These are phyloP conservation scores for Micromesistius poutassou DNA, from an alignment of 2,797 vertebrate genomes.

Conservation along the genomic window DNA sequence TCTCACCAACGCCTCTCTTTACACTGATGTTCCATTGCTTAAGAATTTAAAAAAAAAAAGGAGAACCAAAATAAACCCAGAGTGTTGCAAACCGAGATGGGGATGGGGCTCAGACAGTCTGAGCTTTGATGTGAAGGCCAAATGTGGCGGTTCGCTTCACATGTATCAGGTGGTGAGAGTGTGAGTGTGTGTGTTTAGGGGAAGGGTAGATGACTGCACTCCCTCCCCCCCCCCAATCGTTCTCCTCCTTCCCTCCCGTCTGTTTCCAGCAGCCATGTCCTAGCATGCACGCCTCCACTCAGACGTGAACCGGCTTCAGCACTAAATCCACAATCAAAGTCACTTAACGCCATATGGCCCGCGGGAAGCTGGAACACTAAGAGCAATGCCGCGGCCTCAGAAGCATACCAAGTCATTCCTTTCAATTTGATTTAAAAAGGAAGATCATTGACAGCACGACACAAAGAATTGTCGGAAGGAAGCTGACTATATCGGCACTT, in stretches of 20 bases:
- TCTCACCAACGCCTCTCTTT: background rate
- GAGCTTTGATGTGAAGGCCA: constrained; percentile 61
- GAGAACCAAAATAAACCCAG: constrained; percentile 17
- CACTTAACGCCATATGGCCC: constrained; percentile 45
- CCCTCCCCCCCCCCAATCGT: constrained; percentile 60
- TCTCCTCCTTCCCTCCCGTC: constrained; percentile 63
- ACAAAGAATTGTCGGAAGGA: constrained; percentile 6
- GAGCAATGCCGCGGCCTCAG: background rate
- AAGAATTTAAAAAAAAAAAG: background rate
- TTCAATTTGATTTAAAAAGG: background rate
- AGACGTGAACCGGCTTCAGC: constrained; percentile 59
- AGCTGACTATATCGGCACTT: constrained; percentile 24
- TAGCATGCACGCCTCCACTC: constrained; percentile 50
- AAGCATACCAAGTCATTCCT: background rate
- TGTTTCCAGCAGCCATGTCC: constrained; percentile 58
- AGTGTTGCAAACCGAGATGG: constrained; percentile 57
- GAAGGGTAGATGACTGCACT: constrained; percentile 74
- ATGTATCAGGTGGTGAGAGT: constrained; percentile 74
- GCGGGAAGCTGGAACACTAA: background rate
- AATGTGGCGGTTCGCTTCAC: constrained; percentile 77
- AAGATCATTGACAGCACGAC: background rate
- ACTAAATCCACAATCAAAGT: constrained; percentile 70
- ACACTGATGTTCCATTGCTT: background rate
- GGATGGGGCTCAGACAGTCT: constrained; percentile 60
- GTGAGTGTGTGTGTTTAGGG: background rate